Base-by-base conservation (phyloP, 1,140 invertebrate species). In the Aphelenchoides fujianensis region DNA sequence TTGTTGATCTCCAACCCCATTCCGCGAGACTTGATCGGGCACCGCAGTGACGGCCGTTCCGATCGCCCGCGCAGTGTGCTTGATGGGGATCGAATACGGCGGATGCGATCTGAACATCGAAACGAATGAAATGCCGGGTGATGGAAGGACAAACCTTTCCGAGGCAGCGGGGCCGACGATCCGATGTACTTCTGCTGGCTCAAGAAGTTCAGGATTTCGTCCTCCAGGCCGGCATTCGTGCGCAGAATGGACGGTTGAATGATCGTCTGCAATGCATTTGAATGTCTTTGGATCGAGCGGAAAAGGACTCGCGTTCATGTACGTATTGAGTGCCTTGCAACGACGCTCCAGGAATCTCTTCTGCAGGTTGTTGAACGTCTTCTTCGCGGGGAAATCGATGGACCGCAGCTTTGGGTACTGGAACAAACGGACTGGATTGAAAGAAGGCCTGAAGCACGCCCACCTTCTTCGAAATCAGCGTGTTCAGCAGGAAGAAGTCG, bases 341-440 rank as follows among this genome's bases (percentile, higher is more conserved):
- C 94, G 87, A 78, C 90, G 90, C 83, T 96, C 93, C 52, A 97
- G 84, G 52, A 96, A 93, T 3, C 90, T 87, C 55, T 92, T 86
- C 68, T 92, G 93, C 84, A 92, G 92, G 84, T 95, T 96, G 76
- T 95, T 93, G 81, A 96, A 92, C 19, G 93, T 90, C 81, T 94
- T 94, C 85, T 97, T 97, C 0, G 90, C 91, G 12, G 94, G 94
- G 82, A 97, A 94, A 28, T 89, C 88, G 28, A 95, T 85, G 77
- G 90, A 91, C 2, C 88, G 88, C 1, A 95, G 83, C 84, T 91
- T 90, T 61, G 90, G 89, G 88, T 90, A 95, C 89, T 92, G 84
- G 68, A 87, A 87, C 34, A 70, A 79, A 71, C 79, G 68, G 53
- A 23, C 62, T 0, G 54, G 27, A 70, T 28, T 28, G 5, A 32